Base-by-base conservation (phyloP, 2,113 vertebrate species). In the Pan paniscus region DNA sequence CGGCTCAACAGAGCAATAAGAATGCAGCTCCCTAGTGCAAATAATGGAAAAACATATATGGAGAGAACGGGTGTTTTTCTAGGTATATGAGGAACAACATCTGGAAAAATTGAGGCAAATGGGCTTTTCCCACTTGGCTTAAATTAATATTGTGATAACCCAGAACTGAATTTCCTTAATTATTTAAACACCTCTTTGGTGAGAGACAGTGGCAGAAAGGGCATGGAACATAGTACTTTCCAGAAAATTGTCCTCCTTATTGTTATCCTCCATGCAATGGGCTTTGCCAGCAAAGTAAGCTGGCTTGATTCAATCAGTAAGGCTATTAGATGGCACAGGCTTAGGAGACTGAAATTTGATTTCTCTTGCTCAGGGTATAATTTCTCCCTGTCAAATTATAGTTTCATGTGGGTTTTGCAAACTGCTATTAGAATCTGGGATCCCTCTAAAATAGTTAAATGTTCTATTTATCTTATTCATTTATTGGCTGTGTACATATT, bases 331-430 rank as follows among this genome's bases (percentile, higher is more conserved):
- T 70, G 25, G 10, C 5, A n/a, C 2, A 12, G 27, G 35, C 43
- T 93, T 94, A 57, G 40, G 16, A 78, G 35, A 68, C 9, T 61
- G 61, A 75, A 95, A 94, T 95, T 52, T 76, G 64, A 32, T 84
- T 88, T 75, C 20, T 96, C 50, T 92, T 68, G 25, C 18, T 67
- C 43, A 48, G 17, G 16, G 27, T 68, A 52, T 38, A 64, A 76
- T 93, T 97, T 95, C 32, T 88, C 5, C 38, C 50, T 82, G 16
- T 52, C 86, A 94, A 92, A 79, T 85, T 61, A 93, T 16, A 92
- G 40, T 38, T 91, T 52, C n/a, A 4, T 35, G 82, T 92, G 50
- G 94, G 94, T 89, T 93, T 72, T 94, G 27, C 48, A 88, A 68
- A 17, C n/a, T 82, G 32, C 82, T 48, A 64, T 86, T 92, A 91